Percentiles rank a stretch among this genome's conserved stretches.
These are phyloP conservation scores for Arrhamphus sclerolepis DNA, from an alignment of 2,797 vertebrate genomes.

Conservation along the genomic window DNA sequence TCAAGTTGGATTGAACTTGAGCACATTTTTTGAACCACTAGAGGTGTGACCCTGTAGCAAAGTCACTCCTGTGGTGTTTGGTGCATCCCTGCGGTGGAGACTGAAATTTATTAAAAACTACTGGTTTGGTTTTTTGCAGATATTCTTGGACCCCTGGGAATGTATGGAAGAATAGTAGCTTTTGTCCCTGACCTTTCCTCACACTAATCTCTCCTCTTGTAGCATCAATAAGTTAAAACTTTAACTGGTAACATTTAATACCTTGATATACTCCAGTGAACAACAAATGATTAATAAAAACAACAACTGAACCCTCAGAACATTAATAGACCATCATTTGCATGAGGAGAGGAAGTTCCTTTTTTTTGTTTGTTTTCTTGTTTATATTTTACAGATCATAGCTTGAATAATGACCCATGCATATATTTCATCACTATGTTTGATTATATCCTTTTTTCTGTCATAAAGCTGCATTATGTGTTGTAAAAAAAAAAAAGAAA, in stretches of 20 bases:
- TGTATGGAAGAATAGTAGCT: not conserved
- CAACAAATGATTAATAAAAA: not conserved
- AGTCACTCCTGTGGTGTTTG: not conserved
- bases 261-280: not conserved
- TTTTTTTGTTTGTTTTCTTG: not conserved
- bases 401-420: constrained; percentile 13
- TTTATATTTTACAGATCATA: constrained; percentile 14
- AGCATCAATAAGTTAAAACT: not conserved
- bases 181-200: not conserved
- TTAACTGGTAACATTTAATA: not conserved
- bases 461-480: too few relatives aligned
- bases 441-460: too few relatives aligned
- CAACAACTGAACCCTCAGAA: too few relatives aligned
- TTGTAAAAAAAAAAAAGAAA: too few relatives aligned
- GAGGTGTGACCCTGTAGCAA: too few relatives aligned
- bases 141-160: not conserved
- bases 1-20: constrained; percentile 11
- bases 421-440: too few relatives aligned
- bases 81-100: not conserved
- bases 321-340: too few relatives aligned
- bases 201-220: not conserved
- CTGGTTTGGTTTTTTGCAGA: not conserved
- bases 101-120: not conserved
- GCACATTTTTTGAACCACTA: not conserved
- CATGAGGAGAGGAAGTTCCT: not conserved